A percentile compares a stretch with the other conserved stretches of the same genome.
Conservation (phyloP, 1,140 invertebrate species). For the Eupeodes corollae region DNA sequence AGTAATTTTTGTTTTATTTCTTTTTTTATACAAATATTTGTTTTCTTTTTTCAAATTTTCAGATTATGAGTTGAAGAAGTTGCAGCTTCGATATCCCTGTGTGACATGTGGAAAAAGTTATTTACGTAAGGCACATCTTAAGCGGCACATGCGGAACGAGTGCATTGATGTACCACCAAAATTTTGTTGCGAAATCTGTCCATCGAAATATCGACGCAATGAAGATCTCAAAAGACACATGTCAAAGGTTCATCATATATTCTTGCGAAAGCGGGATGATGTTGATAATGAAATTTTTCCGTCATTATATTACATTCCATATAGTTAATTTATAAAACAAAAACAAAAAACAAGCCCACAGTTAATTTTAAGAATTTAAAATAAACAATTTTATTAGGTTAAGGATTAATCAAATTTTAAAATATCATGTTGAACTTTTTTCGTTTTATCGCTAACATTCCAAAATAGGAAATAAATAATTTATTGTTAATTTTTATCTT, state of each 20-base stretch:
- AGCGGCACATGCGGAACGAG: slow-evolving; percentile 48
- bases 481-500: too few relatives aligned
- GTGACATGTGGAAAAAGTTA: slow-evolving; percentile 46
- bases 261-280: neutral
- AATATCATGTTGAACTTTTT: too few relatives aligned
- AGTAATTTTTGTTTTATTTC: neutral
- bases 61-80: neutral
- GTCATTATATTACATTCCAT: neutral
- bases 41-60: neutral
- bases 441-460: too few relatives aligned
- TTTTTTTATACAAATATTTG: too few relatives aligned
- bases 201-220: slow-evolving; percentile 41
- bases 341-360: neutral
- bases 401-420: too few relatives aligned
- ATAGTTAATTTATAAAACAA: neutral
- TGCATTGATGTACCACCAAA: slow-evolving; percentile 47
- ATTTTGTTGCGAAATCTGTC: slow-evolving; percentile 47
- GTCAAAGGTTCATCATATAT: slow-evolving; percentile 16
- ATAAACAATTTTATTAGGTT: too few relatives aligned
- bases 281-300: neutral
- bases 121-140: slow-evolving; percentile 46
- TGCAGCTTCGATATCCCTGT: slow-evolving; percentile 38
- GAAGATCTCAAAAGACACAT: slow-evolving; percentile 43
- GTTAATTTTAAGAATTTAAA: too few relatives aligned
- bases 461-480: too few relatives aligned